phyloP scores from a whole-genome alignment of 2,113 vertebrate species.

The Actenoides lindsayi region DNA sequence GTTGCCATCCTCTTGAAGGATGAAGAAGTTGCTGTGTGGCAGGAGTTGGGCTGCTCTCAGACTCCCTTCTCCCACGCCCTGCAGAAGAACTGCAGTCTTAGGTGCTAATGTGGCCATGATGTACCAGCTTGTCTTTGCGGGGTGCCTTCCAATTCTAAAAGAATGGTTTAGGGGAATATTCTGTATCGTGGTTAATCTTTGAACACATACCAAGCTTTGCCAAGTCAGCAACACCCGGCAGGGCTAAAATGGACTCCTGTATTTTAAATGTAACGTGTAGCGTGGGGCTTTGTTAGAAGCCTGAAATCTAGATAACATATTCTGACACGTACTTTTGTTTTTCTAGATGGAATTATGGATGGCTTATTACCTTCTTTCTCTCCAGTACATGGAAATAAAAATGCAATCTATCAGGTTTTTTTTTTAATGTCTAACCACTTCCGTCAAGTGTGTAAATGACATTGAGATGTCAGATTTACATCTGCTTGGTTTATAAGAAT shows the following conservation, averaged over 20 bases:
- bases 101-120: accelerated
- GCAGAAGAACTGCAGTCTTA: accelerated
- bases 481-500: not conserved
- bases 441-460: not conserved
- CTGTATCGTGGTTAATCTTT: not conserved
- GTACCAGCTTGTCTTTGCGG: not conserved
- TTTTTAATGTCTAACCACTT: not conserved
- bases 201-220: not conserved
- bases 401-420: not conserved
- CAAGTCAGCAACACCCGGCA: not conserved
- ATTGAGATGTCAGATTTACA: not conserved
- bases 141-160: not conserved
- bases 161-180: not conserved
- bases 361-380: not conserved
- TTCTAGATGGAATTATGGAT: not conserved
- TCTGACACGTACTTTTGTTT: not conserved
- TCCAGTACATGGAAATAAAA: not conserved
- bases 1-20: not conserved
- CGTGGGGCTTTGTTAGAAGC: not conserved
- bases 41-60: not conserved
- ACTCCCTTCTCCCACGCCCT: not conserved
- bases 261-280: not conserved
- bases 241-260: not conserved
- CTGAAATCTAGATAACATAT: not conserved
- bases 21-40: not conserved